phyloP scores from a whole-genome alignment of 2,888 invertebrate species.

The Ormyrus labotus region DNA sequence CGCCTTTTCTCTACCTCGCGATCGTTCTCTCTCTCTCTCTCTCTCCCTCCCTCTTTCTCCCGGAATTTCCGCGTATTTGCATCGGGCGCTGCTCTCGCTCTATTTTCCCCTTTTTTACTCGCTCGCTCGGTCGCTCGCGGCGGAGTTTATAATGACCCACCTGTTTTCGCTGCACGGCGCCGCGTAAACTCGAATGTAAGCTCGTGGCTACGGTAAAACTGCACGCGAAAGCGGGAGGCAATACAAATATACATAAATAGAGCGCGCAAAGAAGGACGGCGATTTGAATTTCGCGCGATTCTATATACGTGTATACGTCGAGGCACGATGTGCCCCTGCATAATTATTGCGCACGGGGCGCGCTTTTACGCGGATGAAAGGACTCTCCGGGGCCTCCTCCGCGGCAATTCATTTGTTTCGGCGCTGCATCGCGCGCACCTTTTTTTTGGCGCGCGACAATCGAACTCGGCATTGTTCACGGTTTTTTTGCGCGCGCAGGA shows the following conservation, averaged over 20 bases:
- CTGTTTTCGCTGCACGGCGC: slow-evolving; percentile 58
- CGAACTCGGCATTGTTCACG: too few relatives aligned
- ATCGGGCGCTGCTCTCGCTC: neutral
- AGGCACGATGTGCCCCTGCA: too few relatives aligned
- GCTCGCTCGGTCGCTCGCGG: neutral
- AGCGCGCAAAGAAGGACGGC: neutral
- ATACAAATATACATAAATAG: too few relatives aligned
- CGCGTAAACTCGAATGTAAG: slow-evolving; percentile 31
- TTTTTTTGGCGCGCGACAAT: neutral
- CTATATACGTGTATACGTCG: neutral
- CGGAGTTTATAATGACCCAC: slow-evolving; percentile 64
- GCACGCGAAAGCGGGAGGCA: neutral
- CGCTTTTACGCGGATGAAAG: too few relatives aligned
- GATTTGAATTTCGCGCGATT: slow-evolving; percentile 34
- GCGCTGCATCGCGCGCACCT: neutral
- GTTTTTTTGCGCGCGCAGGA: neutral
- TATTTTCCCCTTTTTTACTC: neutral
- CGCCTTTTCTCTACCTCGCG: slow-evolving; percentile 22
- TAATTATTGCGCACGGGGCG: too few relatives aligned
- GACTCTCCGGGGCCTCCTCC: too few relatives aligned
- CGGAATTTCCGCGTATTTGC: slow-evolving; percentile 13
- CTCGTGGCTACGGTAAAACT: neutral
- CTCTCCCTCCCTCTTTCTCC: neutral
- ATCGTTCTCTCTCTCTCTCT: too few relatives aligned
- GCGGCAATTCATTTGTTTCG: too few relatives aligned